Base-by-base conservation (phyloP, 2,113 vertebrate genomes). In the Lophius piscatorius region DNA sequence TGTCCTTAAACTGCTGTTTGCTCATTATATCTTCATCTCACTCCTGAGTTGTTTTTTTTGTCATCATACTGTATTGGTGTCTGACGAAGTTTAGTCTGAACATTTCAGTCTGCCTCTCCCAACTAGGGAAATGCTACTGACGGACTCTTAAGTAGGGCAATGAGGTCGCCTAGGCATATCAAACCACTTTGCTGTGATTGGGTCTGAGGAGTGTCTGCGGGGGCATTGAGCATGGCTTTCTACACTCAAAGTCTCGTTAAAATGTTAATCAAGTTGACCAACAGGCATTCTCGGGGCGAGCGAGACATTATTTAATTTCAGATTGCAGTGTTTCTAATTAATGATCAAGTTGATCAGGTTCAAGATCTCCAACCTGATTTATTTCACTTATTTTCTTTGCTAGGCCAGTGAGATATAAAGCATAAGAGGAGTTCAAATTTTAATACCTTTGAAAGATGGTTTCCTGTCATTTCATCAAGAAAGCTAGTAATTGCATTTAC, bases 241-340 rank as follows among this genome's bases (percentile, higher is more conserved):
- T 33, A 6, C 14, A n/a, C 26, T 28, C 4, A 2, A 35, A 9
- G 20, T 34, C 41, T 52, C 91, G 91, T 93, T 91, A 75, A 93
- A 91, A 93, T 92, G 88, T 92, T 92, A 92, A 91, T 92, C 86
- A 91, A 87, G 89, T 88, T 91, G 87, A 90, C 72, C 63, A 70
- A 76, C 74, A 83, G 79, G 87, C 87, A 85, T 93, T 93, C 87
- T 79, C 75, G 88, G 91, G 83, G 87, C 86, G 88, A 91, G 46
- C 74, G 62, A 57, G 58, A 50, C 57, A 80, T 82, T 70, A 74
- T 58, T 70, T 86, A 45, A 82, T 79, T 82, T 51, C 46, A 78
- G 45, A 73, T 62, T 60, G 63, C 46, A 20, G 63, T 80, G 50
- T 69, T 80, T 77, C 50, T 77, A 82, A 74, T 84, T 68, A 74